A percentile compares a stretch with the other conserved stretches of the same genome.
These are phyloP conservation scores for Drosophila hydei DNA, from an alignment of 1,140 invertebrate genomes.

Conservation along the genomic window DNA sequence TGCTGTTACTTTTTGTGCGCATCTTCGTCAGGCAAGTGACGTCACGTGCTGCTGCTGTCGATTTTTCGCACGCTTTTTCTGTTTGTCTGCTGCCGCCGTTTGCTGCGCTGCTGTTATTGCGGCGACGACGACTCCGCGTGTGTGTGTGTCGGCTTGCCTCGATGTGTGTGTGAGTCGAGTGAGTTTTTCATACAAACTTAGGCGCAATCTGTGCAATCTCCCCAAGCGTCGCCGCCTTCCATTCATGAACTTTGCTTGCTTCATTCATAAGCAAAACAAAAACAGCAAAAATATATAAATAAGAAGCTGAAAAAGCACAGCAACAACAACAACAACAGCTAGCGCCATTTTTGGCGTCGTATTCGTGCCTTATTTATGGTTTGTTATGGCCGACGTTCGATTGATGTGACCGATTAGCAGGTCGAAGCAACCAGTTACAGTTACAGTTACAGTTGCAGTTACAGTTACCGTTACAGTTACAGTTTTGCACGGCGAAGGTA, in stretches of 20 bases:
- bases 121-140: slow-evolving; percentile 37
- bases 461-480: slow-evolving; percentile 7
- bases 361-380: slow-evolving; percentile 47
- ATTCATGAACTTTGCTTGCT: slow-evolving; percentile 34
- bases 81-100: slow-evolving; percentile 31
- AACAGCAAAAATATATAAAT: background rate
- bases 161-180: slow-evolving; percentile 22
- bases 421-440: slow-evolving; percentile 39
- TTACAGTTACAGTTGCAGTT: background rate
- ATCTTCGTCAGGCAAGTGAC: slow-evolving; percentile 49
- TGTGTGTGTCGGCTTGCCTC: slow-evolving; percentile 36
- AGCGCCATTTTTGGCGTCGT: slow-evolving; percentile 43
- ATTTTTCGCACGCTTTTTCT: slow-evolving; percentile 35
- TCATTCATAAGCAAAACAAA: slow-evolving; percentile 37
- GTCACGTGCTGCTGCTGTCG: slow-evolving; percentile 33
- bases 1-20: slow-evolving; percentile 54
- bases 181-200: slow-evolving; percentile 41
- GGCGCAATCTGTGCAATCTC: slow-evolving; percentile 42
- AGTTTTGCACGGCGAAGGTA: slow-evolving; percentile 15
- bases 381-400: slow-evolving; percentile 48
- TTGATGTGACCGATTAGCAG: slow-evolving; percentile 42
- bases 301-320: slow-evolving; percentile 3
- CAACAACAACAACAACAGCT: slow-evolving; percentile 13
- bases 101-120: slow-evolving; percentile 70
- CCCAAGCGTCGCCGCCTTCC: slow-evolving; percentile 7